Evolutionary conservation across 2,113 vertebrate genomes (phyloP).

Genomic region (Ascaphus truei): DNA sequence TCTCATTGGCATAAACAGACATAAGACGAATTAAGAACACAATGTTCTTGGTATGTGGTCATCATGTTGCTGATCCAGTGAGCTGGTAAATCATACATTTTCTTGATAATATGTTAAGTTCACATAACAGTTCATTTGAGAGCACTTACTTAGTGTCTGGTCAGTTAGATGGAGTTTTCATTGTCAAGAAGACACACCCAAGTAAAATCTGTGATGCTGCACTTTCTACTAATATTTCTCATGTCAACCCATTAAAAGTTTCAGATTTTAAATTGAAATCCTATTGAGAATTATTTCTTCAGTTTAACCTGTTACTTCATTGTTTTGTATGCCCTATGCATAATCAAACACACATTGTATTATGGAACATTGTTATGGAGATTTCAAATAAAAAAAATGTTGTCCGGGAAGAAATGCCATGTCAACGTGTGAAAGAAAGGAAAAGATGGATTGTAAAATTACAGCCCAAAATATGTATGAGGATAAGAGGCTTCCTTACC

Average conservation of each 20-base stretch:
- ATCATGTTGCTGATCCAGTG: not conserved
- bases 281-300: not conserved
- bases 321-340: not conserved
- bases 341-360: too few relatives aligned
- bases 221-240: not conserved
- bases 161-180: not conserved
- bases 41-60: not conserved
- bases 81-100: not conserved
- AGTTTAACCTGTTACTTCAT: not conserved
- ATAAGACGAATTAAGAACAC: not conserved
- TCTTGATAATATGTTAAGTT: not conserved
- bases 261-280: not conserved
- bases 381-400: constrained; percentile 1
- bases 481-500: too few relatives aligned
- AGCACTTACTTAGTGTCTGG: too few relatives aligned
- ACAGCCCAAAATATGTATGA: constrained; percentile 17
- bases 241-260: not conserved
- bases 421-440: constrained; percentile 6
- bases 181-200: not conserved
- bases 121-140: too few relatives aligned
- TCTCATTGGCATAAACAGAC: not conserved
- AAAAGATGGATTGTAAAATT: constrained; percentile 21
- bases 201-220: not conserved
- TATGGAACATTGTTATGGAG: constrained; percentile 20
- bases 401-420: not conserved